Evolutionary conservation across 92 coral and sea anemone genomes (phyloP).

Genomic region (Hydrozoanthus gracilis): DNA sequence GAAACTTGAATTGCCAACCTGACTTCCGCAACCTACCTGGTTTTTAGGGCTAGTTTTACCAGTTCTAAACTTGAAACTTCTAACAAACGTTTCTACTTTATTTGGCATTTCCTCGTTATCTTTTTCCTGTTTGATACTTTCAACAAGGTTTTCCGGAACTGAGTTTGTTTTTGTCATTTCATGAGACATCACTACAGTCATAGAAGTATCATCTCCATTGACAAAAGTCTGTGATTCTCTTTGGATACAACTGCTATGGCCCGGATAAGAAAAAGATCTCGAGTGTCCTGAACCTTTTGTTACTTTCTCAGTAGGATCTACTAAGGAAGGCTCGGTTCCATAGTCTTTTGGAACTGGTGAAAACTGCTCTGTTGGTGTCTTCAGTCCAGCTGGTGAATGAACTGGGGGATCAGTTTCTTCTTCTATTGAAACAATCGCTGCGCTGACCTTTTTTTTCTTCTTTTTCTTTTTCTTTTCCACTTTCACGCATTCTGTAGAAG

Average conservation of each 20-base stretch:
- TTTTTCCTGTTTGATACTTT: not conserved
- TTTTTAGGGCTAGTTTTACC: not conserved
- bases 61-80: conserved; percentile 27
- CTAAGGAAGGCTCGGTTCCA: conserved; percentile 47
- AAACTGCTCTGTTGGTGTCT: not conserved
- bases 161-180: conserved; percentile 55
- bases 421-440: conserved; percentile 87
- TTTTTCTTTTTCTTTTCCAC: conserved; percentile 81
- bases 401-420: conserved; percentile 56
- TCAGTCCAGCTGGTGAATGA: conserved; percentile 8
- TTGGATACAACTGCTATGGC: conserved; percentile 38
- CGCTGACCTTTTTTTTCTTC: conserved; percentile 77
- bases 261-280: conserved; percentile 76
- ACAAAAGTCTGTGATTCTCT: not conserved
- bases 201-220: not conserved
- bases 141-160: conserved; percentile 54
- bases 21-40: not conserved
- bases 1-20: not conserved
- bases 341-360: conserved; percentile 46
- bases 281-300: conserved; percentile 43
- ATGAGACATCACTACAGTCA: conserved; percentile 25
- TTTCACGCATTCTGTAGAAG: conserved; percentile 36
- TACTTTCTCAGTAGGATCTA: conserved; percentile 7
- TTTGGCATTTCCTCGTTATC: not conserved
- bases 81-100: conserved; percentile 20